Conservation (phyloP, 1,140 invertebrate species). For the Rhagoletis zephyria region DNA sequence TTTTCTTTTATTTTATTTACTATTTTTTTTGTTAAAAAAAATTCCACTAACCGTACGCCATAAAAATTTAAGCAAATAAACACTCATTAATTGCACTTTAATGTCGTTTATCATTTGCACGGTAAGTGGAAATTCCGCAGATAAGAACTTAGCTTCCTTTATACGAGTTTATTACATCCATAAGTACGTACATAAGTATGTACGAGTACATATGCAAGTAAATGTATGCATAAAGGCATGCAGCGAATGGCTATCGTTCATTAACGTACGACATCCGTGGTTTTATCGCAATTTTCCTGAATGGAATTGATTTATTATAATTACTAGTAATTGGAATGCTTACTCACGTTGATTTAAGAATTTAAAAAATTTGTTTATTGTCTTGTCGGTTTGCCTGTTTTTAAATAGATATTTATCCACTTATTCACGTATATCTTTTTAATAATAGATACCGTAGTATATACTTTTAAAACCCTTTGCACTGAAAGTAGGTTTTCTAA, state of each 20-base stretch:
- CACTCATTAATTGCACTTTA: conserved; percentile 21
- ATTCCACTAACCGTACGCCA: background rate
- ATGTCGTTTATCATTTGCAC: conserved; percentile 16
- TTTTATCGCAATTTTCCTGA: conserved; percentile 15
- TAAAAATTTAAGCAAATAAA: conserved; percentile 20
- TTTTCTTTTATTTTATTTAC: too few relatives aligned
- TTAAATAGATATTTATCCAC: too few relatives aligned
- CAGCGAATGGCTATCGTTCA: background rate
- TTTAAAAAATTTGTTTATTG: background rate
- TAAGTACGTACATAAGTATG: background rate
- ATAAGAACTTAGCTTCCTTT: conserved; percentile 3
- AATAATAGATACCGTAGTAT: too few relatives aligned
- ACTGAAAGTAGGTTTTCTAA: too few relatives aligned
- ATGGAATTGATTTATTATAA: conserved; percentile 28
- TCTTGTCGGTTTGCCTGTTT: too few relatives aligned
- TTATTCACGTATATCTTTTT: too few relatives aligned
- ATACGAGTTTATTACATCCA: background rate
- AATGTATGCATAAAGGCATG: background rate
- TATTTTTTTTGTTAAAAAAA: too few relatives aligned
- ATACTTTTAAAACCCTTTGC: too few relatives aligned
- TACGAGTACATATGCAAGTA: background rate
- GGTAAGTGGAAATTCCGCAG: conserved; percentile 25
- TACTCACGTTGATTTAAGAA: background rate
- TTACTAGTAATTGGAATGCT: conserved; percentile 8
- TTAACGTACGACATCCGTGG: background rate